phyloP scores from a whole-genome alignment of 2,797 vertebrate species.

The Melanotaenia pygmaea region DNA sequence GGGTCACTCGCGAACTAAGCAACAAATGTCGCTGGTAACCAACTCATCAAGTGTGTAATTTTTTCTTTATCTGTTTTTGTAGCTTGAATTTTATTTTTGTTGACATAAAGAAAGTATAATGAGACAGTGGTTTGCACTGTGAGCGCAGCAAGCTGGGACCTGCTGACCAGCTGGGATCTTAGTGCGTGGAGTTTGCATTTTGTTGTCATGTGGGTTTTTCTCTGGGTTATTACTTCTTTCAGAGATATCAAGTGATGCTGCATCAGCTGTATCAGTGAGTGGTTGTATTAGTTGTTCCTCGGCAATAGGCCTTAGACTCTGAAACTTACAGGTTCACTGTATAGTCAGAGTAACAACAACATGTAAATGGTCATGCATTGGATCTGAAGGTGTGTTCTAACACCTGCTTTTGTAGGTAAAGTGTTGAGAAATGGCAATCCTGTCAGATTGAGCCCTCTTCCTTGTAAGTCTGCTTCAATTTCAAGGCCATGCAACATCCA shows the following conservation, averaged over 20 bases:
- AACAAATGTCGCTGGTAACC: neutral
- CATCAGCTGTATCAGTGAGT: neutral
- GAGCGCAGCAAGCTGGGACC: neutral
- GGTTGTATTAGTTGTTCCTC: too few relatives aligned
- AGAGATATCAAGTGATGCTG: neutral
- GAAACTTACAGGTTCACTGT: too few relatives aligned
- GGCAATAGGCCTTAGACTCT: too few relatives aligned
- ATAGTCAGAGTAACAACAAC: neutral
- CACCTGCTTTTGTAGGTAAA: neutral
- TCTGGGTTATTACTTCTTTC: neutral
- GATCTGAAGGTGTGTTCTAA: neutral
- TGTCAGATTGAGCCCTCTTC: neutral
- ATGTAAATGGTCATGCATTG: neutral
- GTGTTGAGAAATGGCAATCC: neutral
- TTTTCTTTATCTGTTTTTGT: neutral
- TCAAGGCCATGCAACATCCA: constrained; percentile 2
- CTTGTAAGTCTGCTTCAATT: neutral
- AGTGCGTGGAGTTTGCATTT: neutral
- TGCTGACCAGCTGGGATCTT: neutral
- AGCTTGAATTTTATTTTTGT: neutral
- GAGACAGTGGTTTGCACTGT: neutral
- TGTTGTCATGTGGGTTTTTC: neutral
- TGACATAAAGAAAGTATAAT: neutral
- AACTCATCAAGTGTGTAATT: neutral
- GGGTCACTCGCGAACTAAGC: too few relatives aligned